phyloP scores from a whole-genome alignment of 2,113 vertebrate genomes.

The Paracanthobrama guichenoti region DNA sequence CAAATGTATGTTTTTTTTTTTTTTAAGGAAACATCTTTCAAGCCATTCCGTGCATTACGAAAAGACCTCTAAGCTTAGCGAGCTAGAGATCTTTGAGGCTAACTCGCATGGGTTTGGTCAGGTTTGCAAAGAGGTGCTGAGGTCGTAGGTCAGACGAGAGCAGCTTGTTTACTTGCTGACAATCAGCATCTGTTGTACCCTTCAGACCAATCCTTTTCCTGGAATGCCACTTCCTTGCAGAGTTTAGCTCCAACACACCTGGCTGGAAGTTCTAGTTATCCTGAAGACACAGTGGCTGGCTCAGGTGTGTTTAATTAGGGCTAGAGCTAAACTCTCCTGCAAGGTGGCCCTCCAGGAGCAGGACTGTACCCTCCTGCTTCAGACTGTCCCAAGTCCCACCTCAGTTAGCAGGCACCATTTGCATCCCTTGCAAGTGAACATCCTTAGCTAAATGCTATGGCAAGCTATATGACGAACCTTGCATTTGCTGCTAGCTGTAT shows the following conservation, averaged over 20 bases:
- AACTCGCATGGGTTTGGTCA: constrained; percentile 7
- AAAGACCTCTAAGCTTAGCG: constrained; percentile 53
- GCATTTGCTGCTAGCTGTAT: constrained; percentile 72
- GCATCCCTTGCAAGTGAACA: constrained; percentile 55
- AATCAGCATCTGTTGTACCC: constrained; percentile 35
- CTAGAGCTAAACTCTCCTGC: not conserved
- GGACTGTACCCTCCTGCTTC: not conserved
- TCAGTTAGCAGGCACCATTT: not conserved
- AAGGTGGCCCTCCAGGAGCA: not conserved
- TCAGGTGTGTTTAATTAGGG: constrained; percentile 9
- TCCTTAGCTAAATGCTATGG: constrained; percentile 1
- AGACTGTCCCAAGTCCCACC: not conserved
- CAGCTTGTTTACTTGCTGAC: constrained; percentile 7
- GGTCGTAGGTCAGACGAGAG: not conserved
- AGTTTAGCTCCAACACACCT: not conserved
- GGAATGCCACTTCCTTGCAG: not conserved
- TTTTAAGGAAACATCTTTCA: constrained; percentile 30
- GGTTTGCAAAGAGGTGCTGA: constrained; percentile 11
- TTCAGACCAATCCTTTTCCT: not conserved
- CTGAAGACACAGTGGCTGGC: not conserved
- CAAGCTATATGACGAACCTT: constrained; percentile 65
- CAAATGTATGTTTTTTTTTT: constrained; percentile 24
- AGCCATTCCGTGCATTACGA: constrained; percentile 58
- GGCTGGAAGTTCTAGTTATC: not conserved
- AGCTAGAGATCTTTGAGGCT: constrained; percentile 12